Percentiles rank a stretch among this genome's conserved stretches.
Conservation (phyloP, 2,888 invertebrate species). For the Adela reaumurella region DNA sequence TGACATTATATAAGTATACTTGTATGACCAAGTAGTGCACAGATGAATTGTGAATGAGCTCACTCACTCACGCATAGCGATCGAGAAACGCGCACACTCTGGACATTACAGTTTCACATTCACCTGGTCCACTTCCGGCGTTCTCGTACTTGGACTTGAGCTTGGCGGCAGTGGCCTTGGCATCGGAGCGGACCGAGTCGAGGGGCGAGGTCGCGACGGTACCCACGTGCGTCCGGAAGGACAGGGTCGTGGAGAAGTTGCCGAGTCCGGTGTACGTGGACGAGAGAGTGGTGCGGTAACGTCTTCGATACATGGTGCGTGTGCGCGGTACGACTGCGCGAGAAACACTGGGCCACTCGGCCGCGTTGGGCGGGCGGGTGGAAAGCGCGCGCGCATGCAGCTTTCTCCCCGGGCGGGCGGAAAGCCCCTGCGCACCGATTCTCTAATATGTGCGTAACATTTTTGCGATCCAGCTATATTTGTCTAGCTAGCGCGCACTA, state of each 20-base stretch:
- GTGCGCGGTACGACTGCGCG: neutral
- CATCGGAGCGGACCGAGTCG: constrained; percentile 41
- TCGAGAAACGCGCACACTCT: too few species aligned
- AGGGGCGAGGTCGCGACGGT: constrained; percentile 8
- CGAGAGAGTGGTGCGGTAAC: constrained; percentile 45
- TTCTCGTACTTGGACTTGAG: constrained; percentile 48
- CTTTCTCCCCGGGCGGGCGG: too few species aligned
- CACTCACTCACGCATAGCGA: too few species aligned
- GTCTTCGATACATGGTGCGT: constrained; percentile 36
- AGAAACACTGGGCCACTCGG: too few species aligned
- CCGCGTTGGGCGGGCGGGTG: constrained; percentile 1
- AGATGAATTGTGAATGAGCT: too few species aligned
- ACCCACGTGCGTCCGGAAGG: constrained; percentile 34
- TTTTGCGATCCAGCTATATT: too few species aligned
- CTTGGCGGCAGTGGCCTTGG: constrained; percentile 46
- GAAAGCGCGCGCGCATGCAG: constrained; percentile 20
- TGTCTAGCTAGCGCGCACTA: too few species aligned
- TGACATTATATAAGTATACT: too few species aligned
- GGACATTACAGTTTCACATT: too few species aligned
- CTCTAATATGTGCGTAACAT: too few species aligned
- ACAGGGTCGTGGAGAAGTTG: constrained; percentile 31
- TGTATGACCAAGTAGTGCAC: too few species aligned
- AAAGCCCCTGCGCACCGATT: too few species aligned
- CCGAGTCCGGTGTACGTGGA: constrained; percentile 17
- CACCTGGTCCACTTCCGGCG: constrained; percentile 49